A percentile compares a stretch with the other conserved stretches of the same genome.
Conservation (phyloP, 2,113 vertebrate genomes). For the Thamnophis sirtalis region DNA sequence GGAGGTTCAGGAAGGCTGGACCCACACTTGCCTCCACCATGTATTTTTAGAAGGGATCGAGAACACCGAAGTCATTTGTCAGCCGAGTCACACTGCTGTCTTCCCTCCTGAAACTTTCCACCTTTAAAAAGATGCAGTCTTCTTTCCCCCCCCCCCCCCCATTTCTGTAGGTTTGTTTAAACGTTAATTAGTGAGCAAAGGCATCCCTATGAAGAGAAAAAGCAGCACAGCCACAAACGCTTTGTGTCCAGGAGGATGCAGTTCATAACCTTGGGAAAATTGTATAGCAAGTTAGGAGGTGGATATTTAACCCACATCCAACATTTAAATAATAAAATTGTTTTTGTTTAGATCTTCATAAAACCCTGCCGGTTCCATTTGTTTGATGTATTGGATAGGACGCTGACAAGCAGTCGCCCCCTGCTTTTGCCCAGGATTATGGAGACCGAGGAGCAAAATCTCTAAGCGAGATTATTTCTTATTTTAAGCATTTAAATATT, state of each 20-base stretch:
- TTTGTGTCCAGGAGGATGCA: not conserved
- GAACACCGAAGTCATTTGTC: not conserved
- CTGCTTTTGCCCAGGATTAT: too few relatives aligned
- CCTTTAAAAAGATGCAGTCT: not conserved
- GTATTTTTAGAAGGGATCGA: too few relatives aligned
- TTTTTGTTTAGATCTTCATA: not conserved
- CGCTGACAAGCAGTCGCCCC: too few relatives aligned
- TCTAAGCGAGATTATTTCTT: too few relatives aligned
- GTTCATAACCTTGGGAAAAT: not conserved
- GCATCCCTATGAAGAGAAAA: not conserved
- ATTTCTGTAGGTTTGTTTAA: not conserved
- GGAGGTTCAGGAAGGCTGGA: too few relatives aligned
- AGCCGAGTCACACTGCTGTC: not conserved
- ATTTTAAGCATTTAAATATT: too few relatives aligned
- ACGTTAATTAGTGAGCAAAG: not conserved
- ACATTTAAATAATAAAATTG: constrained; percentile 31
- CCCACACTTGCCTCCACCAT: too few relatives aligned
- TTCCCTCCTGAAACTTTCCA: not conserved
- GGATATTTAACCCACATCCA: constrained; percentile 41
- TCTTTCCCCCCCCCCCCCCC: not conserved
- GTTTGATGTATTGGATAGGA: too few relatives aligned
- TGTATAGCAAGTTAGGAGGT: constrained; percentile 37
- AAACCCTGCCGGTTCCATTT: not conserved
- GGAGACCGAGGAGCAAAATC: too few relatives aligned
- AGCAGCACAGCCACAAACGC: not conserved